A percentile compares a stretch with the other conserved stretches of the same genome.
These are phyloP conservation scores for Rhinoraja longicauda DNA, from an alignment of 2,797 vertebrate species.

Conservation along the genomic window DNA sequence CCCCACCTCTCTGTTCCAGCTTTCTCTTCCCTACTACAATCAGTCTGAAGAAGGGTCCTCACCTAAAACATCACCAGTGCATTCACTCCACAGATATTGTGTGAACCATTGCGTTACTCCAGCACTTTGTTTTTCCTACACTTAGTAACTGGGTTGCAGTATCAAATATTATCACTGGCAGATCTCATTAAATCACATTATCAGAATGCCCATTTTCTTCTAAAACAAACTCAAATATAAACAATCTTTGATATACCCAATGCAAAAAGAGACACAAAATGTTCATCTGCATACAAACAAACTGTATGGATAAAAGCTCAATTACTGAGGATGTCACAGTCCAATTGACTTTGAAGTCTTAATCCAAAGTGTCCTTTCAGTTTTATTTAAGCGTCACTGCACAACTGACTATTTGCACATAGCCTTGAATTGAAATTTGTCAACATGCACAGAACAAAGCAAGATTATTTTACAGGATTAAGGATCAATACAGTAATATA, in stretches of 20 bases:
- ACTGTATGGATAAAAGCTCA: background rate
- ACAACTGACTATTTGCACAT: background rate
- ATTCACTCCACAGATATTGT: too few relatives aligned
- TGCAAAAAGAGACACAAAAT: background rate
- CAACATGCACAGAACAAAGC: background rate
- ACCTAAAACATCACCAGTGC: too few relatives aligned
- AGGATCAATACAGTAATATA: background rate
- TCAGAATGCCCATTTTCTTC: constrained; percentile 30
- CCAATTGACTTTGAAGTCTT: background rate
- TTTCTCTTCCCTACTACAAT: too few relatives aligned
- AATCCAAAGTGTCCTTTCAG: background rate
- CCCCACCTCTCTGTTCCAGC: too few relatives aligned
- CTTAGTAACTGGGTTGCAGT: background rate
- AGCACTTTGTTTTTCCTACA: too few relatives aligned
- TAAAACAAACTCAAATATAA: constrained; percentile 42
- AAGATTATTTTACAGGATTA: constrained; percentile 30
- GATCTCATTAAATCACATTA: constrained; percentile 41
- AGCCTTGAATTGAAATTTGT: background rate
- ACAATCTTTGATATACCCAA: background rate
- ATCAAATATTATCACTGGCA: constrained; percentile 27
- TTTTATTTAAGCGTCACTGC: background rate
- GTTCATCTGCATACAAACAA: background rate
- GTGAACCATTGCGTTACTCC: too few relatives aligned
- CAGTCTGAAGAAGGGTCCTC: too few relatives aligned
- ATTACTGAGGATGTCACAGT: background rate